Evolutionary conservation across 2,797 vertebrate species (phyloP), one percentile per base, ranked within the genome.

Genomic region (Gymnoscopelus braueri): DNA sequence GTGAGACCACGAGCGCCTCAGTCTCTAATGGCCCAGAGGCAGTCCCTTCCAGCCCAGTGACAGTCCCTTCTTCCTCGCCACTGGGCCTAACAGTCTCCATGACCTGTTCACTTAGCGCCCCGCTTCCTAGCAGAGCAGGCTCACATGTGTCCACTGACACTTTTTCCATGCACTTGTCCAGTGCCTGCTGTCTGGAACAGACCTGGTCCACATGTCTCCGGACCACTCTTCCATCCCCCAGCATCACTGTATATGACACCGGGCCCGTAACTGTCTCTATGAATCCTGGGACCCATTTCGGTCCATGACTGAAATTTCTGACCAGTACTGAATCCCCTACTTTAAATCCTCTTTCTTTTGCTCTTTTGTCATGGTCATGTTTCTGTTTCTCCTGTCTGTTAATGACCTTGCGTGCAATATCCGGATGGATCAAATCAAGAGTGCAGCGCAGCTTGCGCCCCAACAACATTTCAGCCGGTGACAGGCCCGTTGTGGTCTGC

Each of bases 231-330:
- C 51, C 62, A 77, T 69, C 65, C 24, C 65, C 68, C 19, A 74
- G 12, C 29, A 60, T 44, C 3, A 76, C 53, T 7, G 39, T 78
- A 24, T 70, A 78, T 7, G 78, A 76, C 2, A 78, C 49, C 4
- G 74, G 71, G 53, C 71, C 19, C 19, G 69, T 76, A 13, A 67
- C 61, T 1, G 65, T 56, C 14, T 62, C 52, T 5, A 78, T 72
- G 12, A 69, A 24, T 51, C 65, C 65, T 0, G 32, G 61, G 0
- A 74, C 63, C 71, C 63, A 75, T 54, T 78, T 78, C 6, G 63
- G 72, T n/a, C 69, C 77, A 26, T 53, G 26, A 63, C 77, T 70
- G 24, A 61, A 76, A 19, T 79, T 82, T 4, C 5, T 10, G 14
- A 61, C 65, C 12, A 59, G 54, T 0, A 78, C 69, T 48, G 48